Evolutionary conservation across 30 jellyfish, hydroid and myxozoan genomes (phyloP), one percentile per base, ranked within the genome.

Genomic region (Aurelia coerulea): DNA sequence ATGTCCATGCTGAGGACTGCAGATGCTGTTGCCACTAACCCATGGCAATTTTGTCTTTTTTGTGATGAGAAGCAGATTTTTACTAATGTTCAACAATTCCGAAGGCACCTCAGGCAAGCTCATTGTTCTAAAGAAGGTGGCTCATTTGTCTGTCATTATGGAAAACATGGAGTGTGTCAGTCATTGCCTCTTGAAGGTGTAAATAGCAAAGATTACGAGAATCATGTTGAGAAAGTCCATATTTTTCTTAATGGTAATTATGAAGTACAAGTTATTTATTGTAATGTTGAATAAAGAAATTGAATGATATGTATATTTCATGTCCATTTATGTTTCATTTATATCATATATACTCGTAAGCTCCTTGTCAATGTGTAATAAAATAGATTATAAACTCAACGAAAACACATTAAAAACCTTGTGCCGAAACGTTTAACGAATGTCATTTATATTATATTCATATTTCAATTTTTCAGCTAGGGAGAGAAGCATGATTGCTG

Each of bases 91-190:
- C 73, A 68, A 32, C 98, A 95, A 51, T 95, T 95, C 71, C 78
- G 95, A 72, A 58, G 69, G 42, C 99, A 95, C 73, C 84, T 95
- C 16, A 86, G 98, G 87, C 83, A 35, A 49, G 63, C 65, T 5
- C 99, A 95, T 70, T 95, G 98, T 58, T 59, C 97, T 1, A 90
- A 95, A 72, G 99, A 95, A 82, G 99, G 99, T 10, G 99, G 99
- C 31, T 95, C 99, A 34, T 95, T 84, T 76, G 96, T 95, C 31
- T 95, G 99, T 68, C 96, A 90, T 63, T 95, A 95, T 78, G 99
- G 99, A 41, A 67, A 96, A 50, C 97, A 90, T 73, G 93, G 96
- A 39, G 98, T 95, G 37, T 95, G 99, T 78, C 97, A 96, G 64
- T 88, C 96, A 58, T 65, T 95, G 16, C 99, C 99, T 10, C n/a